Conservation (phyloP, 2,888 invertebrate species). For the Stramonita haemastoma region DNA sequence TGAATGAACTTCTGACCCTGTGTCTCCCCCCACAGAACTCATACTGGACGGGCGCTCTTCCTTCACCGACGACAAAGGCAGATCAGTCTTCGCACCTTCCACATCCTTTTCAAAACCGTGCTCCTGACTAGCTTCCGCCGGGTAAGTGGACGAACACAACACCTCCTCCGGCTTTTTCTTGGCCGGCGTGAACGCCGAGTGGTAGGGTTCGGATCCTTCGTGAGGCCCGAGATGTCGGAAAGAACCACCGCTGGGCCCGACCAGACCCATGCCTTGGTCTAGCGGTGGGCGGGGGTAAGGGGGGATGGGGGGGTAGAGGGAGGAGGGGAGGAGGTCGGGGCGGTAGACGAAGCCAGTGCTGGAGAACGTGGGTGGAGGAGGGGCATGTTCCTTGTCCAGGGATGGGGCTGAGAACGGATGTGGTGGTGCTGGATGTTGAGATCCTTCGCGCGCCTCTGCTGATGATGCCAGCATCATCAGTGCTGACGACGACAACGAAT, state of each 20-base stretch:
- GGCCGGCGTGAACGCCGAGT: conserved; percentile 72
- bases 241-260: conserved; percentile 60
- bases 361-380: conserved; percentile 56
- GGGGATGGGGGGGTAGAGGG: conserved; percentile 69
- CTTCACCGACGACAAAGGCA: conserved; percentile 52
- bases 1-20: conserved; percentile 68
- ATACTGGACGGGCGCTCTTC: conserved; percentile 70
- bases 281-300: conserved; percentile 66
- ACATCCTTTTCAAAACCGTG: conserved; percentile 47
- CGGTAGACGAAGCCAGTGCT: conserved; percentile 68
- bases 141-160: conserved; percentile 28
- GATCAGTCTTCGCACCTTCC: conserved; percentile 49
- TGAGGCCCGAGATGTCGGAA: conserved; percentile 63
- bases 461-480: conserved; percentile 73
- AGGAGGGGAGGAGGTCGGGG: conserved; percentile 69
- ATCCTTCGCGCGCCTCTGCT: conserved; percentile 69
- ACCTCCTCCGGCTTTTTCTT: conserved; percentile 67
- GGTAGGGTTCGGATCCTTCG: conserved; percentile 57
- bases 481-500: conserved; percentile 70
- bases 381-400: conserved; percentile 59
- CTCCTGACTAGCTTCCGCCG: conserved; percentile 5
- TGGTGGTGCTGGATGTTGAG: conserved; percentile 57
- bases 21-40: conserved; percentile 66
- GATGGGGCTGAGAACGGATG: conserved; percentile 58
- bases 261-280: conserved; percentile 63